Conservation (phyloP, 2,797 vertebrate genomes). For the Dallia pectoralis region DNA sequence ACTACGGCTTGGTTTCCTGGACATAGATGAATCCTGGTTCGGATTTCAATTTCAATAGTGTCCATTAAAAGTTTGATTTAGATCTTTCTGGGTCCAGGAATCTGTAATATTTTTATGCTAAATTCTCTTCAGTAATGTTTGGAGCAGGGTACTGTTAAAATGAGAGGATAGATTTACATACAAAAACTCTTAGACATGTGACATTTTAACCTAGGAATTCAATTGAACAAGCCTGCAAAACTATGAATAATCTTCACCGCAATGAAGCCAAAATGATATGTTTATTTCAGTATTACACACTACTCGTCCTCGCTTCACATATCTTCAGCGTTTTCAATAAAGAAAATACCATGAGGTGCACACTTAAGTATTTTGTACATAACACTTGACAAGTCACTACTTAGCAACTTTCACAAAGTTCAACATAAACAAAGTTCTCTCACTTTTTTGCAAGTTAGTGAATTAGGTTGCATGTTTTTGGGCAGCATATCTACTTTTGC, state of each 20-base stretch:
- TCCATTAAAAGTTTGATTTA: background rate
- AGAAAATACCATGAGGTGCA: constrained; percentile 16
- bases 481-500: constrained; percentile 34
- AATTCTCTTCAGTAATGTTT: constrained; percentile 55
- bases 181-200: constrained; percentile 50
- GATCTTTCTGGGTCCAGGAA: background rate
- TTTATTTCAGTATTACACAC: constrained; percentile 22
- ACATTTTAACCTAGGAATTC: constrained; percentile 33
- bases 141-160: constrained; percentile 53
- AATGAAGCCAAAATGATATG: constrained; percentile 36
- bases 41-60: background rate
- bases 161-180: constrained; percentile 44
- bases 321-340: constrained; percentile 57
- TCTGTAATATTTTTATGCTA: constrained; percentile 60
- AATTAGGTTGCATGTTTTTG: constrained; percentile 67
- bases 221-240: constrained; percentile 25
- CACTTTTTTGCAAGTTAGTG: constrained; percentile 65
- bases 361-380: constrained; percentile 65
- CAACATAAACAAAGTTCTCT: constrained; percentile 39
- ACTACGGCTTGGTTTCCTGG: constrained; percentile 11
- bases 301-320: constrained; percentile 18
- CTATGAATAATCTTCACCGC: constrained; percentile 14
- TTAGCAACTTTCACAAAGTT: constrained; percentile 48
- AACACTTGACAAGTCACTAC: constrained; percentile 50
- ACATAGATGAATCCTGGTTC: background rate